A percentile compares a stretch with the other conserved stretches of the same genome.
phyloP scores from a whole-genome alignment of 2,113 vertebrate genomes.

The Canis aureus region DNA sequence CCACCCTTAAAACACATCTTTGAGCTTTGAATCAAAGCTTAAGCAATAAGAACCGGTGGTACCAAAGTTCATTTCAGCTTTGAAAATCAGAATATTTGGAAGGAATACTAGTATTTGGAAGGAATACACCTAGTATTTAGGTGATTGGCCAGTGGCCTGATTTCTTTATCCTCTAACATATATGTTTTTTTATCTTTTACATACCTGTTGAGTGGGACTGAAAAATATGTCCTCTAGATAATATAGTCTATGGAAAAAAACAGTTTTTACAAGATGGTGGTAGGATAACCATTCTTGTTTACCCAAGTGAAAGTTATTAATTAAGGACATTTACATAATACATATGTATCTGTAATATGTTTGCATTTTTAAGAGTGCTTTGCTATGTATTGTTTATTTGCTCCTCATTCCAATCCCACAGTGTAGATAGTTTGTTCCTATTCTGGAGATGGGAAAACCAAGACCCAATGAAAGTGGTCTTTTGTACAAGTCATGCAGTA shows the following conservation, averaged over 20 bases:
- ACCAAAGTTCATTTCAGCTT: background rate
- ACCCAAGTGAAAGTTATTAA: conserved; percentile 17
- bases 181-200: conserved; percentile 29
- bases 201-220: background rate
- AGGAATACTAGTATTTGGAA: conserved; percentile 17
- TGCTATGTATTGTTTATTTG: background rate
- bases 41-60: background rate
- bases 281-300: background rate
- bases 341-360: background rate
- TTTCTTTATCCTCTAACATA: background rate
- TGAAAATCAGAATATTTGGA: conserved; percentile 6
- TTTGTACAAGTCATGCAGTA: background rate
- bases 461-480: background rate
- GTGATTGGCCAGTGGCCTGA: background rate
- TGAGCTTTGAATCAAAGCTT: conserved; percentile 28
- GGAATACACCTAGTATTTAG: background rate
- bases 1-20: background rate
- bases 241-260: background rate
- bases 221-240: background rate
- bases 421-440: background rate
- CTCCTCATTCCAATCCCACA: background rate
- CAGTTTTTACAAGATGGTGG: background rate
- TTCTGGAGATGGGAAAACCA: background rate
- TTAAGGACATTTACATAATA: background rate
- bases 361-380: background rate